Conservation (phyloP, 2,888 invertebrate genomes). For the Lasius fuliginosus region DNA sequence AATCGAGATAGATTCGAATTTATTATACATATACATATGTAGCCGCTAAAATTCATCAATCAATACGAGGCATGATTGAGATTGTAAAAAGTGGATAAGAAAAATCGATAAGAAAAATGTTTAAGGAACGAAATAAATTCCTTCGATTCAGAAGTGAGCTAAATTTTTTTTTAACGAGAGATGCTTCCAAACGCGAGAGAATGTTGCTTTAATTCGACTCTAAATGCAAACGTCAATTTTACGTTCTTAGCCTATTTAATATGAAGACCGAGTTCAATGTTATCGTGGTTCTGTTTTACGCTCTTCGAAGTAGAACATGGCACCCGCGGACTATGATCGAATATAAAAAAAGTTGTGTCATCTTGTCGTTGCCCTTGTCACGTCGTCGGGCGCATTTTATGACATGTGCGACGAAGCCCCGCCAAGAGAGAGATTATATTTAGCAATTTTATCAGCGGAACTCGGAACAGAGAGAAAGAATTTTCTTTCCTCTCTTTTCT, state of each 20-base stretch:
- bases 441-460: conserved; percentile 3
- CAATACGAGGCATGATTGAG: background rate
- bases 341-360: conserved; percentile 24
- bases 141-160: background rate
- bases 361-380: background rate
- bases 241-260: conserved; percentile 45
- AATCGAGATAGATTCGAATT: background rate
- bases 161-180: background rate
- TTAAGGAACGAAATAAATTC: background rate
- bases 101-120: background rate
- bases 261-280: background rate
- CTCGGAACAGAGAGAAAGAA: background rate
- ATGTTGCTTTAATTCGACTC: background rate
- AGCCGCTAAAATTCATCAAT: background rate
- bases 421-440: conserved; percentile 1
- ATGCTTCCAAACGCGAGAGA: background rate
- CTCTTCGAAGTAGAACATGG: background rate
- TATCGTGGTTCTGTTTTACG: conserved; percentile 2
- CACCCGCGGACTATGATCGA: conserved; percentile 23
- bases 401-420: background rate
- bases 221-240: background rate
- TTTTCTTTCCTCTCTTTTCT: background rate
- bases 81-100: background rate
- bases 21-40: background rate
- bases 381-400: background rate